Conservation (phyloP, 2,888 invertebrate genomes). For the Apodemia hepburni region DNA sequence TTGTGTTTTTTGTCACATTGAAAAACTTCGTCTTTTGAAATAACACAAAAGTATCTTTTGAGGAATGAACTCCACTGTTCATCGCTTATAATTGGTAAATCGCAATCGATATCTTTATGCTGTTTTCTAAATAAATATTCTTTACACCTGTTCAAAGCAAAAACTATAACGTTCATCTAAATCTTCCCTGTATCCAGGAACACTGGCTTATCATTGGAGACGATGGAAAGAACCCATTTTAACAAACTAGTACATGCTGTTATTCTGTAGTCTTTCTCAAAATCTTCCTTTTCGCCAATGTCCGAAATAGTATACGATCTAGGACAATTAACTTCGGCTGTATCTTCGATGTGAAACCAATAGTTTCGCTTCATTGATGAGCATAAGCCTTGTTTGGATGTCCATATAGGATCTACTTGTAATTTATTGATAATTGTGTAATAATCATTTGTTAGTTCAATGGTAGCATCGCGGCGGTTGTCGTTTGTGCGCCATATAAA, state of each 20-base stretch:
- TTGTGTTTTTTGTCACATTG: slow-evolving; percentile 53
- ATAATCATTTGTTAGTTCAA: slow-evolving; percentile 46
- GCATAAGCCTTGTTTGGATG: slow-evolving; percentile 71
- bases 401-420: slow-evolving; percentile 57
- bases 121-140: slow-evolving; percentile 80
- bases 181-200: slow-evolving; percentile 76
- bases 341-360: slow-evolving; percentile 81
- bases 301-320: slow-evolving; percentile 84
- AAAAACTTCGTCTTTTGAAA: slow-evolving; percentile 79
- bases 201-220: slow-evolving; percentile 57
- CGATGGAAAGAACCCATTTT: slow-evolving; percentile 76
- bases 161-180: slow-evolving; percentile 80
- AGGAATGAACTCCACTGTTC: slow-evolving; percentile 85
- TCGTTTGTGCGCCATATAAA: slow-evolving; percentile 62
- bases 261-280: slow-evolving; percentile 86
- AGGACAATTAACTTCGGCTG: slow-evolving; percentile 85
- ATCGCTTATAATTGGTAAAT: slow-evolving; percentile 53
- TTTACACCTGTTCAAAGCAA: slow-evolving; percentile 86
- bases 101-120: slow-evolving; percentile 83
- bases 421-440: slow-evolving; percentile 58
- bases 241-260: slow-evolving; percentile 89
- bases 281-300: slow-evolving; percentile 77
- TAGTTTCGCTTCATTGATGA: slow-evolving; percentile 80
- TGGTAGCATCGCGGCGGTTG: slow-evolving; percentile 37
- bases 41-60: slow-evolving; percentile 82